These are phyloP conservation scores for Hydrophis major DNA, from an alignment of 2,797 vertebrate genomes.

Conservation along the genomic window DNA sequence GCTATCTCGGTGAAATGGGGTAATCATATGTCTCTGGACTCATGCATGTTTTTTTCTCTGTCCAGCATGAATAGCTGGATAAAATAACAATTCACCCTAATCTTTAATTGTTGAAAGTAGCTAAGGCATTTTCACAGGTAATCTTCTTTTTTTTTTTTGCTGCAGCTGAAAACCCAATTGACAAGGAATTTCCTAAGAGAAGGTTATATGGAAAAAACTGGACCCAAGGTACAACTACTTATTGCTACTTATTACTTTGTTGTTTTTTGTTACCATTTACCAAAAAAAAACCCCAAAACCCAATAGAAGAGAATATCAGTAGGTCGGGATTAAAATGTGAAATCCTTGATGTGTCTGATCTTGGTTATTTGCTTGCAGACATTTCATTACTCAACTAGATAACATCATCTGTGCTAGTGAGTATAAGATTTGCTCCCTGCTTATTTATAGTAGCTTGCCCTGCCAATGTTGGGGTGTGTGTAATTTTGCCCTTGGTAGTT, in stretches of 20 bases:
- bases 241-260: not conserved
- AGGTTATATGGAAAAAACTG: conserved; percentile 93
- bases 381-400: not conserved
- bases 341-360: not conserved
- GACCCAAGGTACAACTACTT: conserved; percentile 73
- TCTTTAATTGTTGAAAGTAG: not conserved
- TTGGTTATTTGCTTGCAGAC: not conserved
- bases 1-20: not conserved
- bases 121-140: not conserved
- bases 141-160: conserved; percentile 18
- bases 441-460: not conserved
- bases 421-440: not conserved
- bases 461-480: not conserved
- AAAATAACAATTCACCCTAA: not conserved
- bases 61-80: not conserved
- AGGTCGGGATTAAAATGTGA: not conserved
- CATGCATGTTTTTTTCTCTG: not conserved
- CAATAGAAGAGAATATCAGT: not conserved
- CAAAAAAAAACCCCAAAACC: not conserved
- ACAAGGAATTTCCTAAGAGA: conserved; percentile 87
- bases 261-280: not conserved
- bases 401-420: not conserved
- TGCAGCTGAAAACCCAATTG: conserved; percentile 81
- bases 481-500: not conserved
- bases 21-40: not conserved